phyloP scores from a whole-genome alignment of 1,140 invertebrate genomes.

The Cotesia typhae region DNA sequence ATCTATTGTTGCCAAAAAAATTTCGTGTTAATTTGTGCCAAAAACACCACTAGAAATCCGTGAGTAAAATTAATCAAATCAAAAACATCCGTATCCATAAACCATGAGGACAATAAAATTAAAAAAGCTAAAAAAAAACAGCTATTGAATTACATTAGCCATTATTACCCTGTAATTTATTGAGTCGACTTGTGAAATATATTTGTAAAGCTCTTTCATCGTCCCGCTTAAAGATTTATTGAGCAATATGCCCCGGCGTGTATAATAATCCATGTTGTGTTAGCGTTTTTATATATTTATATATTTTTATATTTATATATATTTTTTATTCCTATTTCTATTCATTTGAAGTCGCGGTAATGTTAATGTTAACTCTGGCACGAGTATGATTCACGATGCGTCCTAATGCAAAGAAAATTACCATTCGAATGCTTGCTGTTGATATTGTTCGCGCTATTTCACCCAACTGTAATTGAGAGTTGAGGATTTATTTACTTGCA shows the following conservation, averaged over 20 bases:
- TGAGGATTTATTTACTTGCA: not conserved
- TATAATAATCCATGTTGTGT: not conserved
- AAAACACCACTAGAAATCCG: too few relatives aligned
- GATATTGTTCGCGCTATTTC: not conserved
- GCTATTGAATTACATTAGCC: too few relatives aligned
- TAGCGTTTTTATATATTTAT: not conserved
- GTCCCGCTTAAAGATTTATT: conserved; percentile 1
- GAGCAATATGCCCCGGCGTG: conserved; percentile 12
- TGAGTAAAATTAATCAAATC: too few relatives aligned
- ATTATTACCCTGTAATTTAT: not conserved
- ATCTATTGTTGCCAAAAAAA: too few relatives aligned
- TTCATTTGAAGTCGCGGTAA: not conserved
- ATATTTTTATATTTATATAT: too few relatives aligned
- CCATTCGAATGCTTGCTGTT: conserved; percentile 14
- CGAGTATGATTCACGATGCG: not conserved
- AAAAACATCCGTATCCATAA: too few relatives aligned
- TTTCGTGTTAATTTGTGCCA: too few relatives aligned
- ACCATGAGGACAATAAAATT: too few relatives aligned
- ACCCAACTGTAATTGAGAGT: not conserved
- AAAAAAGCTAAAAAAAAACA: too few relatives aligned
- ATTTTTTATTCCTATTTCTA: not conserved
- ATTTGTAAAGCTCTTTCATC: not conserved
- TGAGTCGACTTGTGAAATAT: not conserved
- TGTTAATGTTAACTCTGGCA: conserved; percentile 5
- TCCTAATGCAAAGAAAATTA: conserved; percentile 29